Percentiles rank a stretch among this genome's conserved stretches.
Evolutionary conservation across 2,888 invertebrate genomes (phyloP).

Genomic region (Papilio gigon): DNA sequence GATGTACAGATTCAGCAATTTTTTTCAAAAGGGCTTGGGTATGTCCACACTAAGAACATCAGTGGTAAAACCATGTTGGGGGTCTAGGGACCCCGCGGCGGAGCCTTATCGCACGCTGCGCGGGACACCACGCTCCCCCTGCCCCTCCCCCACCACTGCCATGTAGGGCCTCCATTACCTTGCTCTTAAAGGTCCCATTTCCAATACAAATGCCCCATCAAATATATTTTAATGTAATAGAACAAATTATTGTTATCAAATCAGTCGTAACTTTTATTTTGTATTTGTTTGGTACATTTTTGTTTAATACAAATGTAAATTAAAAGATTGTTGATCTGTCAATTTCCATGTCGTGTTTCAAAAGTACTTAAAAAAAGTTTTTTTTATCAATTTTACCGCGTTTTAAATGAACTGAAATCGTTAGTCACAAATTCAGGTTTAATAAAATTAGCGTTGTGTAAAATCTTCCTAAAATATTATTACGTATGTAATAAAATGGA

Average conservation of each 20-base stretch:
- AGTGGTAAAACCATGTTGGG: conserved; percentile 63
- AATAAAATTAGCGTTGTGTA: background rate
- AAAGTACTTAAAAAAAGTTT: background rate
- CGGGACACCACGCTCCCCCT: conserved; percentile 70
- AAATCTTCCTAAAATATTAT: background rate
- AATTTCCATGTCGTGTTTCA: background rate
- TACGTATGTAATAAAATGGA: background rate
- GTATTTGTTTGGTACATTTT: conserved; percentile 10
- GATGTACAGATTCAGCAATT: background rate
- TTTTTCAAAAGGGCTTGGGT: conserved; percentile 18
- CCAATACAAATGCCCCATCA: conserved; percentile 16
- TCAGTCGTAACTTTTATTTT: conserved; percentile 13
- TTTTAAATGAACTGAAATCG: background rate
- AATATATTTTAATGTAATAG: conserved; percentile 16
- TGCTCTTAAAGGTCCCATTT: conserved; percentile 16
- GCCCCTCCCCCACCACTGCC: conserved; percentile 42
- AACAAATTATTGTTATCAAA: conserved; percentile 16
- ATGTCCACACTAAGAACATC: conserved; percentile 54
- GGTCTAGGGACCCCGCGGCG: conserved; percentile 79
- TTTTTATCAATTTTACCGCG: background rate
- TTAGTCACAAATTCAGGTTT: background rate
- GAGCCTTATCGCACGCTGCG: conserved; percentile 81
- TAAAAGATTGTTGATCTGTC: background rate
- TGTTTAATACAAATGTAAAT: conserved; percentile 14
- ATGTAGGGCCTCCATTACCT: conserved; percentile 46